These are phyloP conservation scores for Muscicapa comitata DNA, from an alignment of 2,797 vertebrate species.

Conservation along the genomic window DNA sequence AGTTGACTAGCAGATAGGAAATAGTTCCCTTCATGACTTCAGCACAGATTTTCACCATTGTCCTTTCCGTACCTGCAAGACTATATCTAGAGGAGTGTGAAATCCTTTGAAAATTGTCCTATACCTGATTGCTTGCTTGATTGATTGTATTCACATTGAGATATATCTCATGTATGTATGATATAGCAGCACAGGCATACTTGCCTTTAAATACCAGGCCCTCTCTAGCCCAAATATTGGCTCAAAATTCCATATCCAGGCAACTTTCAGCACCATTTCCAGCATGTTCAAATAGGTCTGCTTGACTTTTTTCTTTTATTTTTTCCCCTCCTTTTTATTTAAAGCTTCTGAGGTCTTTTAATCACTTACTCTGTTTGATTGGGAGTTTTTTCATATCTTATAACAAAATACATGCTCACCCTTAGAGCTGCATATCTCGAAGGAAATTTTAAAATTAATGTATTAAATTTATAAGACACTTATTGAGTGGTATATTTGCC, in stretches of 20 bases:
- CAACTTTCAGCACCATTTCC: not conserved
- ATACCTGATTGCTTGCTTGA: not conserved
- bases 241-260: not conserved
- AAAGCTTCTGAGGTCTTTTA: not conserved
- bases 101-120: not conserved
- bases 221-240: not conserved
- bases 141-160: not conserved
- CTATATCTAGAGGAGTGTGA: not conserved
- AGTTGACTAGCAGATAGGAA: not conserved
- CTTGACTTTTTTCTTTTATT: not conserved
- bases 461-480: slow-evolving; percentile 11
- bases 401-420: not conserved
- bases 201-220: not conserved
- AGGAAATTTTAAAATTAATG: slow-evolving; percentile 46
- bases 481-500: slow-evolving; percentile 26
- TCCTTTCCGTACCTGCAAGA: not conserved
- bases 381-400: not conserved
- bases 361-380: not conserved
- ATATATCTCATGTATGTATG: not conserved
- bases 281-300: not conserved
- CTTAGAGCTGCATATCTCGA: slow-evolving; percentile 42
- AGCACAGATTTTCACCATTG: not conserved
- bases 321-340: rapidly evolving
- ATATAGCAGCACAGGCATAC: not conserved
- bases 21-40: not conserved